Conservation (phyloP, 2,797 vertebrate genomes). For the Phylloscopus collybita region DNA sequence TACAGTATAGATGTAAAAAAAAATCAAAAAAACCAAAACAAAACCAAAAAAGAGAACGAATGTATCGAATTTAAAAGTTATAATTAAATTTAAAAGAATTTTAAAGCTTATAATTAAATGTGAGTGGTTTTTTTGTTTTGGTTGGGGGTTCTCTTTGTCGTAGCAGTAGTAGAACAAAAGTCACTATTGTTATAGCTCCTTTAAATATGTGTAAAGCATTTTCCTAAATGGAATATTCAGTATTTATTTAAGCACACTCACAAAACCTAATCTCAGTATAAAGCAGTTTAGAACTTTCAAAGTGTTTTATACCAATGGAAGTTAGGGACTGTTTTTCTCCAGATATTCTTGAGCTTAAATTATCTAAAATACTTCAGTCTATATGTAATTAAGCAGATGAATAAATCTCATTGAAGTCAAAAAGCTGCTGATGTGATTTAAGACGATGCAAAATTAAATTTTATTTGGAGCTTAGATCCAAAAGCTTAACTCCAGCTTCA, state of each 20-base stretch:
- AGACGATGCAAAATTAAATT: conserved; percentile 33
- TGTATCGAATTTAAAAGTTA: not conserved
- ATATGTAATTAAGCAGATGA: conserved; percentile 26
- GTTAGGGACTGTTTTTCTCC: not conserved
- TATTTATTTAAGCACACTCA: not conserved
- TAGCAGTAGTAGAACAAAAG: not conserved
- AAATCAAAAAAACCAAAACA: not conserved
- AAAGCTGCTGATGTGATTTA: conserved; percentile 50
- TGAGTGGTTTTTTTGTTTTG: rapidly evolving
- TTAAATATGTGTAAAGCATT: not conserved
- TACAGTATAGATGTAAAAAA: not conserved
- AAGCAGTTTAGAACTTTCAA: not conserved
- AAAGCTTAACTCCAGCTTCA: conserved; percentile 19
- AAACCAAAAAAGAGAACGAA: not conserved
- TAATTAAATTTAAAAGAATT: not conserved
- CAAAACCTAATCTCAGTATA: not conserved
- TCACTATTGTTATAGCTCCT: not conserved
- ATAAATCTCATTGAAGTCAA: conserved; percentile 39
- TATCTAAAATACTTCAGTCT: conserved; percentile 13
- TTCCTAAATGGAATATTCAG: not conserved
- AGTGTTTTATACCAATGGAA: not conserved
- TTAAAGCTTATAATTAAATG: not conserved
- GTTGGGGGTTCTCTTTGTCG: not conserved
- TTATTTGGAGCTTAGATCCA: conserved; percentile 38
- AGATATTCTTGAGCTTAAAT: not conserved